Conservation (phyloP, 2,888 invertebrate genomes). For the Eupithecia dodoneata region DNA sequence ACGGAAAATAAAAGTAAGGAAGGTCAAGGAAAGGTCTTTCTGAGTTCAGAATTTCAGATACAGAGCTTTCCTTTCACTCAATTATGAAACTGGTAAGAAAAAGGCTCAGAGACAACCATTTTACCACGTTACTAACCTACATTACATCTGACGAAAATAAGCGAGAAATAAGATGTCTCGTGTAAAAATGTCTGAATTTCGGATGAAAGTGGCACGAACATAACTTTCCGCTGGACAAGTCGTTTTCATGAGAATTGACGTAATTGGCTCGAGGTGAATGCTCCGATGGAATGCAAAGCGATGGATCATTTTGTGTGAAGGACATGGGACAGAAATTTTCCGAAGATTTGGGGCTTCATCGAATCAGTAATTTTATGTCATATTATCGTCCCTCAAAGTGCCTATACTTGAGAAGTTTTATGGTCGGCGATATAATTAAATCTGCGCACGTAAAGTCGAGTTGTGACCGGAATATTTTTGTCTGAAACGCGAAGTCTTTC, state of each 20-base stretch:
- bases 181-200: constrained; percentile 16
- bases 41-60: constrained; percentile 34
- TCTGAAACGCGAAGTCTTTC: constrained; percentile 5
- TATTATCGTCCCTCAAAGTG: constrained; percentile 52
- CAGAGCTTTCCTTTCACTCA: constrained; percentile 22
- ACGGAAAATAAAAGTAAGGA: constrained; percentile 48
- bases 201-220: constrained; percentile 20
- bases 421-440: constrained; percentile 55
- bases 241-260: constrained; percentile 32
- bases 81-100: constrained; percentile 27
- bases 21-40: constrained; percentile 45
- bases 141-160: constrained; percentile 16
- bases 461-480: constrained; percentile 56
- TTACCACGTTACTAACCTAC: constrained; percentile 18
- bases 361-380: constrained; percentile 50
- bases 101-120: constrained; percentile 24
- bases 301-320: constrained; percentile 5
- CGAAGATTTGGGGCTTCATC: constrained; percentile 14
- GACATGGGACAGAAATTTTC: neutral
- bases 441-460: constrained; percentile 58
- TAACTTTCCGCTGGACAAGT: constrained; percentile 27
- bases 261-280: constrained; percentile 37
- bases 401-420: constrained; percentile 51
- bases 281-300: constrained; percentile 28
- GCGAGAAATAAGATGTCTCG: constrained; percentile 19